Evolutionary conservation across 64 coral and sea anemone species (phyloP), one percentile per base, ranked within the genome.

Genomic region (Stylophora pistillata): DNA sequence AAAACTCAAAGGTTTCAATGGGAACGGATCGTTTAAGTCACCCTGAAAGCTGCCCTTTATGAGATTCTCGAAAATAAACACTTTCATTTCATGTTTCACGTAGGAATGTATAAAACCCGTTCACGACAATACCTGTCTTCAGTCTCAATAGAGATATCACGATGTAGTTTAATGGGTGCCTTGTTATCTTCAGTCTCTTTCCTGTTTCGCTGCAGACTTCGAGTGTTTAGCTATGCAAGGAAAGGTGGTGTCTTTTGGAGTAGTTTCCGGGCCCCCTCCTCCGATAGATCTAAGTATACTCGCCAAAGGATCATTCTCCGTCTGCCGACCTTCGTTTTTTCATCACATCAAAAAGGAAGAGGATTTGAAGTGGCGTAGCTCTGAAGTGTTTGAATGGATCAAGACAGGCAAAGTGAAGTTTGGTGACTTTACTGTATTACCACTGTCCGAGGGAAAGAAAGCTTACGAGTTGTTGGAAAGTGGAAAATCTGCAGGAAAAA

Each of bases 381-480:
- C 88, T 17, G 66, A 72, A 56, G 92, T 94, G 2, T 90, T 94
- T 31, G 56, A 86, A 10, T 94, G 92, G 92, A 52, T 94, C 28
- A 63, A 78, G 31, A 30, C 90, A n/a, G 92, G 74, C 71, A 71
- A 89, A 30, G 82, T 94, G 9, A 94, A 94, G 65, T 77, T 94
- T 58, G 80, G 54, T 20, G 87, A 89, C 52, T 86, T 88, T 23
- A 94, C 87, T n/a, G 55, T 90, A 25, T 33, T 94, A 47, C 82
- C 92, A 62, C 79, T 94, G 30, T 89, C 92, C 41, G 92, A 94
- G 10, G 81, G 80, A 73, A 73, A 79, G 64, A 58, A 79, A 56
- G 92, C 92, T n/a, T 83, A 94, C 55, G 92, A 94, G 55, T 53
- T 94, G 64, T 56, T 94, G 54, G 87, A 94, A 74, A 72, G 65